These are phyloP conservation scores for Mongoloraphidia duomilia DNA, from an alignment of 2,888 invertebrate species.

Conservation along the genomic window DNA sequence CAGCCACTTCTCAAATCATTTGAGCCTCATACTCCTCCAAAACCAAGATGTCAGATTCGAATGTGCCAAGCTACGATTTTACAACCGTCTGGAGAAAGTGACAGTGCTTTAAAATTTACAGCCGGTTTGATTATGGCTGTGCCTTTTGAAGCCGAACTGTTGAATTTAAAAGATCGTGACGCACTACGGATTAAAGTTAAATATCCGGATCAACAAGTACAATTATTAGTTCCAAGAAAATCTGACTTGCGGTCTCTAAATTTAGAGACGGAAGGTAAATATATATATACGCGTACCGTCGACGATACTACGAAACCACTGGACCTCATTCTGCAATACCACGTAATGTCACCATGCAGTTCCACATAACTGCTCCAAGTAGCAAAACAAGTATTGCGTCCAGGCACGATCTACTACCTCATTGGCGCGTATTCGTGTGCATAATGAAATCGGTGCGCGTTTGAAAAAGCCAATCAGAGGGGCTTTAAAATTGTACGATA, in stretches of 20 bases:
- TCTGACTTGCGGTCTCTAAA: constrained; percentile 61
- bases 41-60: constrained; percentile 52
- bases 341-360: too few species aligned
- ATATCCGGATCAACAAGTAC: constrained; percentile 84
- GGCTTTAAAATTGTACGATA: too few species aligned
- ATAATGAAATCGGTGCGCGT: too few species aligned
- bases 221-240: constrained; percentile 64
- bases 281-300: too few species aligned
- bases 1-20: constrained; percentile 60
- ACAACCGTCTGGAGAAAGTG: constrained; percentile 70
- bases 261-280: constrained; percentile 29
- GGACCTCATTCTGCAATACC: too few species aligned
- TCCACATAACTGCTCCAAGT: too few species aligned
- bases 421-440: too few species aligned
- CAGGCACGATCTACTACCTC: too few species aligned
- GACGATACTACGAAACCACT: too few species aligned
- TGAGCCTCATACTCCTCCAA: constrained; percentile 49
- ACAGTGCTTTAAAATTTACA: constrained; percentile 75
- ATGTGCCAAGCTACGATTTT: constrained; percentile 70
- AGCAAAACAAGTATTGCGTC: too few species aligned
- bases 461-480: too few species aligned
- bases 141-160: constrained; percentile 73
- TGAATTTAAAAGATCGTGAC: constrained; percentile 57
- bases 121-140: constrained; percentile 83
- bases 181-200: constrained; percentile 70